A percentile compares a stretch with the other conserved stretches of the same genome.
These are phyloP conservation scores for Drosophila cracens DNA, from an alignment of 2,888 invertebrate species.

Conservation along the genomic window DNA sequence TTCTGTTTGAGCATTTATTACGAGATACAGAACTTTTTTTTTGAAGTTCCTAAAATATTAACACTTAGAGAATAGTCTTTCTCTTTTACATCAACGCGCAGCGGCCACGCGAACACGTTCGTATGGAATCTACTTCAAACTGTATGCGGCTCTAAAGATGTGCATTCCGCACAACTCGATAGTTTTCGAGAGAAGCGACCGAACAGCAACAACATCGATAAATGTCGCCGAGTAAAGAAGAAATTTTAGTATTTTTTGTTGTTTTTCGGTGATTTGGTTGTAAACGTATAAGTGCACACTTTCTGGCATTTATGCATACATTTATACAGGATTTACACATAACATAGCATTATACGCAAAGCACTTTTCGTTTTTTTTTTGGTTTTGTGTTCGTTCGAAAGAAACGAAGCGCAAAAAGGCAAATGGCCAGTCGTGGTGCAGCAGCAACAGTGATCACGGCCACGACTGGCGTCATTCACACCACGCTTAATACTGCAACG, in stretches of 20 bases:
- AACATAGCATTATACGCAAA: not conserved
- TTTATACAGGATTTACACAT: not conserved
- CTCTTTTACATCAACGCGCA: conserved; percentile 63
- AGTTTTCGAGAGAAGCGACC: conserved; percentile 14
- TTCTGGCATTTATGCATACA: conserved; percentile 24
- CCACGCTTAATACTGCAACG: conserved; percentile 18
- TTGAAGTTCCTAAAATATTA: conserved; percentile 64
- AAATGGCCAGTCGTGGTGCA: conserved; percentile 74
- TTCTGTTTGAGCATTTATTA: conserved; percentile 32
- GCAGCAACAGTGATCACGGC: conserved; percentile 57
- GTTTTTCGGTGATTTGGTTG: not conserved
- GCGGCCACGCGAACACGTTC: conserved; percentile 69
- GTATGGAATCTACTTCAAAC: conserved; percentile 61
- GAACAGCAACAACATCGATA: conserved; percentile 29
- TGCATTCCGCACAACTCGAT: conserved; percentile 27
- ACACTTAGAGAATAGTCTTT: conserved; percentile 77
- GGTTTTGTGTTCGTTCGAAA: conserved; percentile 1
- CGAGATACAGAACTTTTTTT: conserved; percentile 48
- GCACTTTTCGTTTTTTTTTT: not conserved
- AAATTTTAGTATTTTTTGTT: conserved; percentile 11
- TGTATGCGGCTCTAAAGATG: conserved; percentile 57
- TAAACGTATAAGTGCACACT: conserved; percentile 49
- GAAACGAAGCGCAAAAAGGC: not conserved
- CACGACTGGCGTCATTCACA: conserved; percentile 59
- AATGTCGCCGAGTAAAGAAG: not conserved